Percentiles rank a stretch among this genome's conserved stretches.
phyloP scores from a whole-genome alignment of 1,140 invertebrate genomes.

The Melipona quadrifasciata region DNA sequence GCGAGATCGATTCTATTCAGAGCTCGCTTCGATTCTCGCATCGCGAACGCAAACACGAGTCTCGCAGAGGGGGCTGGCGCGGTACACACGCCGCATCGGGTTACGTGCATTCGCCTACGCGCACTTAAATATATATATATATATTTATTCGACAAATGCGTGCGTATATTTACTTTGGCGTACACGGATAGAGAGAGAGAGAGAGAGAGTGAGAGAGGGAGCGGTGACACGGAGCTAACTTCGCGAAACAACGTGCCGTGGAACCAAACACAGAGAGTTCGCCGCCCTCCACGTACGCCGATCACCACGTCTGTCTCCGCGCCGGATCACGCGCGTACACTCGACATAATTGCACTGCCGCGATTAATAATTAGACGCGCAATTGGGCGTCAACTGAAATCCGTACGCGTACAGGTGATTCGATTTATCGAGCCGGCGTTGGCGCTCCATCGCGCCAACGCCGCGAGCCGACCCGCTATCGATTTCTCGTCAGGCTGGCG shows the following conservation, averaged over 20 bases:
- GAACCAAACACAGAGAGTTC: conserved; percentile 69
- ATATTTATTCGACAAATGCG: background rate
- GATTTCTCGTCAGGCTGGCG: conserved; percentile 58
- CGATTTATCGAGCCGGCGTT: conserved; percentile 75
- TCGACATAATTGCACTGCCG: conserved; percentile 76
- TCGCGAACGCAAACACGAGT: conserved; percentile 24
- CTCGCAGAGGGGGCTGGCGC: background rate
- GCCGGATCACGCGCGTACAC: conserved; percentile 63
- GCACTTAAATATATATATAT: conserved; percentile 22
- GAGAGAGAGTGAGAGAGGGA: background rate
- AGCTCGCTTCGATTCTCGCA: background rate
- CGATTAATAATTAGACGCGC: conserved; percentile 80
- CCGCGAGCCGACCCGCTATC: conserved; percentile 59
- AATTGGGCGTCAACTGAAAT: conserved; percentile 74
- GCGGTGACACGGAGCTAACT: conserved; percentile 53
- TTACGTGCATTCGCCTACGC: background rate
- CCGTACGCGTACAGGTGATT: conserved; percentile 67
- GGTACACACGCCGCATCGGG: background rate
- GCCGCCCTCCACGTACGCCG: background rate
- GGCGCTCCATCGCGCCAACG: conserved; percentile 3
- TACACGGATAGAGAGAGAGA: background rate
- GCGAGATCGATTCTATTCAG: background rate
- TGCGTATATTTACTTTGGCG: conserved; percentile 56
- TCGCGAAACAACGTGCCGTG: conserved; percentile 62
- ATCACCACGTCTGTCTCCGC: background rate